Evolutionary conservation across 2,888 invertebrate species (phyloP).

Genomic region (Magallana nippona): DNA sequence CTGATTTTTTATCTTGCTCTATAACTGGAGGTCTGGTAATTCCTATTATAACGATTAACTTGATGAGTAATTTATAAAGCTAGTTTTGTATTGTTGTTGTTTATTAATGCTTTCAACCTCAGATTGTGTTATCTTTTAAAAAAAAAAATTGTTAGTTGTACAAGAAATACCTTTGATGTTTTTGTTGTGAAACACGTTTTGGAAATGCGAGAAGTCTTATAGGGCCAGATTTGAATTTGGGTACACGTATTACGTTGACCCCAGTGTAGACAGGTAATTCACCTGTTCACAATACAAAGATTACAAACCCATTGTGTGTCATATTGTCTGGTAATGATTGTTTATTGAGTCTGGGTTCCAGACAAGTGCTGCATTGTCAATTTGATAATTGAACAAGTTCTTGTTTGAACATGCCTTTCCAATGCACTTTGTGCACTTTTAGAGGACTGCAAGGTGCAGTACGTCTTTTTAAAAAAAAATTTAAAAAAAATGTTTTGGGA

Average conservation of each 20-base stretch:
- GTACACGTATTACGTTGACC: not conserved
- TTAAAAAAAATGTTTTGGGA: too few species aligned
- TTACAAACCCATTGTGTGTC: not conserved
- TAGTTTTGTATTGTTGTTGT: not conserved
- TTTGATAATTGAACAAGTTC: not conserved
- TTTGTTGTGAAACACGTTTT: not conserved
- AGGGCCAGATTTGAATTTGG: not conserved
- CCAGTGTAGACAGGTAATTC: slow-evolving; percentile 2
- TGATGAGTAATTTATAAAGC: not conserved
- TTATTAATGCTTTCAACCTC: not conserved
- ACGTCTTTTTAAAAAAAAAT: too few species aligned
- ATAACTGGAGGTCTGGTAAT: not conserved
- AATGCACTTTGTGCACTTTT: not conserved
- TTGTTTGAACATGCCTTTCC: not conserved
- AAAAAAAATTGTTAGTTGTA: not conserved
- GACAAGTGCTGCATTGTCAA: slow-evolving; percentile 11
- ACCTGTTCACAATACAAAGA: slow-evolving; percentile 6
- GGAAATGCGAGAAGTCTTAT: not conserved
- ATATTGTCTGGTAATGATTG: not conserved
- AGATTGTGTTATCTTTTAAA: not conserved
- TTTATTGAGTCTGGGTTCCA: not conserved
- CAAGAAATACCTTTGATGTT: not conserved
- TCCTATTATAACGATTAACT: not conserved
- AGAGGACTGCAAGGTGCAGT: too few species aligned
- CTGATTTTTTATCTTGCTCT: not conserved